Conservation (phyloP, 1,140 invertebrate genomes). For the Mycetomoellerius zeteki region DNA sequence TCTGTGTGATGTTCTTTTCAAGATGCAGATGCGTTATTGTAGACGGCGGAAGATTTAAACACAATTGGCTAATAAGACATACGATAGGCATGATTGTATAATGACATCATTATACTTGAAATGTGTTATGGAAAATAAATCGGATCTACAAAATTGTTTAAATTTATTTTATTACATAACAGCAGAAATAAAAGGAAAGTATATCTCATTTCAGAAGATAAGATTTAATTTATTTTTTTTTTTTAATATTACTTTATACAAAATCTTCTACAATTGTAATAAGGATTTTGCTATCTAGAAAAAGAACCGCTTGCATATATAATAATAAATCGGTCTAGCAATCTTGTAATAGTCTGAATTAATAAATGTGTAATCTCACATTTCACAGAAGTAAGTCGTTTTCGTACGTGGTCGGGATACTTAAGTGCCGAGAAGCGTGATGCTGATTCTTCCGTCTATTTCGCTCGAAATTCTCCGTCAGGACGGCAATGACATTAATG, state of each 20-base stretch:
- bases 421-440: slow-evolving; percentile 48
- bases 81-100: slow-evolving; percentile 67
- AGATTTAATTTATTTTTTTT: slow-evolving; percentile 1
- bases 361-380: slow-evolving; percentile 9
- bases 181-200: background rate
- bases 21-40: slow-evolving; percentile 21
- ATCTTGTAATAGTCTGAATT: background rate
- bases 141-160: slow-evolving; percentile 62
- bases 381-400: slow-evolving; percentile 21
- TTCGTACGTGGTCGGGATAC: slow-evolving; percentile 25
- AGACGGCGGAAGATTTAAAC: slow-evolving; percentile 62
- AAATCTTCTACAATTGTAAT: background rate
- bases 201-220: background rate
- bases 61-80: slow-evolving; percentile 60
- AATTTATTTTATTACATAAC: slow-evolving; percentile 11
- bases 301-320: background rate
- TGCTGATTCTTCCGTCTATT: slow-evolving; percentile 73
- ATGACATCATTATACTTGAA: slow-evolving; percentile 72
- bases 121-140: slow-evolving; percentile 75
- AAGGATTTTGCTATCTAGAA: background rate
- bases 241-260: background rate
- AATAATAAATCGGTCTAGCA: background rate
- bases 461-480: slow-evolving; percentile 66
- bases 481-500: slow-evolving; percentile 83
- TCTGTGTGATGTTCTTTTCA: slow-evolving; percentile 36